Base-by-base conservation (phyloP, 2,113 vertebrate species). In the Sapayoa aenigma region DNA sequence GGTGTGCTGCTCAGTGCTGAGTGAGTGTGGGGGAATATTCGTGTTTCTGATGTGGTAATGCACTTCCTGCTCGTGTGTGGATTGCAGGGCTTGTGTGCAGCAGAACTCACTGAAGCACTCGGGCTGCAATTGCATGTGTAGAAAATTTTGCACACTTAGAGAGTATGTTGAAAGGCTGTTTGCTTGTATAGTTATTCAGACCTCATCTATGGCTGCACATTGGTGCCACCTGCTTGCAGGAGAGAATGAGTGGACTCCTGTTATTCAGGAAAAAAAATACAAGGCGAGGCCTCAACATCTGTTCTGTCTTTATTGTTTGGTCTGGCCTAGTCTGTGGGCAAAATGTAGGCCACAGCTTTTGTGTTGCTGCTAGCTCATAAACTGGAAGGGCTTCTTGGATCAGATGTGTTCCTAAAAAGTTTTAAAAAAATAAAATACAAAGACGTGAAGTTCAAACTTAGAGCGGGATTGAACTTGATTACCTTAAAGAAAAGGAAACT, bases 141-240 rank as follows among this genome's bases (percentile, higher is more conserved):
- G 73, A 42, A 81, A 68, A 94, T 91, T 73, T 75, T 84, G n/a
- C 46, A 85, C 39, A 21, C 59, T 89, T 19, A 2, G 21, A 44
- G 41, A 56, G 22, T 63, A 9, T 44, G n/a, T 67, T 58, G 83
- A 84, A 84, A 83, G n/a, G 30, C 90, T 71, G 52, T 75, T 93
- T 63, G 69, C 88, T 89, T 63, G 52, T 92, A 7, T 92, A 89
- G 90, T 84, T 93, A 94, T 91, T 86, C 80, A 83, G 93, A 86
- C 62, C 30, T 88, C 60, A 56, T 94, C 68, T 96, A 41, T 80
- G 91, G 76, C 87, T 97, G 94, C 90, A 93, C 91, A 85, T 92
- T 96, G 49, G 84, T 97, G 95, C 92, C 91, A 95, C 92, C 87
- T 96, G 96, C 95, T 96, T 91, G 96, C 76, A 83, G 90, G 69